Conservation (phyloP, 2,797 vertebrate species). For the Ctenosaura bakeri region DNA sequence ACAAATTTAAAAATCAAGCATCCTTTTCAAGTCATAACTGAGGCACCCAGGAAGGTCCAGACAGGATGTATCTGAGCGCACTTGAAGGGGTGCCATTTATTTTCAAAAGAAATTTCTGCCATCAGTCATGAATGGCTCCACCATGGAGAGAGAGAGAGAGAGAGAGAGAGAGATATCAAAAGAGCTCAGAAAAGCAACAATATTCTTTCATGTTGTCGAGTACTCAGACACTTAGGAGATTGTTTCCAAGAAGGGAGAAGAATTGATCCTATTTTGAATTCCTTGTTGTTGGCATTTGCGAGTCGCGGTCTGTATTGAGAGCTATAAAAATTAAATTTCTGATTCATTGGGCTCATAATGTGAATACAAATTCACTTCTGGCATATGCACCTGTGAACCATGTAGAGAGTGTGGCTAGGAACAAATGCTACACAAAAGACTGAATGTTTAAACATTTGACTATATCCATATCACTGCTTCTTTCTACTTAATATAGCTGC, state of each 20-base stretch:
- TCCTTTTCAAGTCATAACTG: constrained; percentile 81
- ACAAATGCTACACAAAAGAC: background rate
- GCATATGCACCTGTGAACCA: constrained; percentile 26
- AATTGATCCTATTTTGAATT: constrained; percentile 82
- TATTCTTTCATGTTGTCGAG: constrained; percentile 83
- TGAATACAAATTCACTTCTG: constrained; percentile 53
- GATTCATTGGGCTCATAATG: constrained; percentile 41
- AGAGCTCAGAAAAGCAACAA: constrained; percentile 80
- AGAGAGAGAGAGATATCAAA: constrained; percentile 78
- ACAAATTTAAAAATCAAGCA: constrained; percentile 79
- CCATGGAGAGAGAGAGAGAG: constrained; percentile 74
- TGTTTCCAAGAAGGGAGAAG: constrained; percentile 81
- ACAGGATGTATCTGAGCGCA: constrained; percentile 80
- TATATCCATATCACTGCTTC: background rate
- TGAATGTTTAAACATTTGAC: background rate
- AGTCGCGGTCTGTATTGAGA: constrained; percentile 64
- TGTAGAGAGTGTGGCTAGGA: background rate
- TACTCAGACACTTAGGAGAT: constrained; percentile 81
- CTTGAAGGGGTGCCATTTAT: constrained; percentile 83
- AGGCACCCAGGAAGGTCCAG: constrained; percentile 79
- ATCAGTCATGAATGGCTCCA: constrained; percentile 80
- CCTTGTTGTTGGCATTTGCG: constrained; percentile 75
- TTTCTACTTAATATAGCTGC: background rate
- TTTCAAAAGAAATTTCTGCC: constrained; percentile 86
- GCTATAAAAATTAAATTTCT: constrained; percentile 69